Evolutionary conservation across 2,888 invertebrate species (phyloP).

Genomic region (Pasiphila rectangulata): DNA sequence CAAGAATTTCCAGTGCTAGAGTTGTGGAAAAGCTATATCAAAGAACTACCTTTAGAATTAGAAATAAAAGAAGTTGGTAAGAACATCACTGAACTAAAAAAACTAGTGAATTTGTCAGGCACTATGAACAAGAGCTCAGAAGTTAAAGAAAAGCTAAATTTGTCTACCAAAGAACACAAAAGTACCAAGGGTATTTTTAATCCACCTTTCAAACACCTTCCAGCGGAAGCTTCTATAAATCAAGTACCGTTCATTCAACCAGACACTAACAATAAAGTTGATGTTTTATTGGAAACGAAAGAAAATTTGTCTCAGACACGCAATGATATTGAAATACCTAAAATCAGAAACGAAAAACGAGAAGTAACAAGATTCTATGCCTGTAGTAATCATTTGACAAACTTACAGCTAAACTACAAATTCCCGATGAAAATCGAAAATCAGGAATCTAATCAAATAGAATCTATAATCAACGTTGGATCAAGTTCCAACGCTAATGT

Average conservation of each 20-base stretch:
- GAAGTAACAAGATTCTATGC: background rate
- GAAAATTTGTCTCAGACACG: background rate
- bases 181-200: slow-evolving; percentile 1
- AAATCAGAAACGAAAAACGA: background rate
- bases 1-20: background rate
- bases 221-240: background rate
- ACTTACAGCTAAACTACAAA: too few species aligned
- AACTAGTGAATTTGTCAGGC: background rate
- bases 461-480: background rate
- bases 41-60: slow-evolving; percentile 3
- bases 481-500: background rate
- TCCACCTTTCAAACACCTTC: slow-evolving; percentile 8
- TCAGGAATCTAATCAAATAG: too few species aligned
- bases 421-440: too few species aligned
- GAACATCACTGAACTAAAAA: background rate
- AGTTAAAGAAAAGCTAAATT: background rate
- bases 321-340: background rate
- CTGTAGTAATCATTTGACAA: background rate
- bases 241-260: background rate
- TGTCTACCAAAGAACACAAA: background rate
- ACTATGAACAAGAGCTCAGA: background rate
- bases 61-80: background rate
- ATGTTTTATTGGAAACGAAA: background rate
- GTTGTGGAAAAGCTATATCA: slow-evolving; percentile 5
- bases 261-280: background rate